Evolutionary conservation across 2,113 vertebrate species (phyloP).

Genomic region (Lophius piscatorius): DNA sequence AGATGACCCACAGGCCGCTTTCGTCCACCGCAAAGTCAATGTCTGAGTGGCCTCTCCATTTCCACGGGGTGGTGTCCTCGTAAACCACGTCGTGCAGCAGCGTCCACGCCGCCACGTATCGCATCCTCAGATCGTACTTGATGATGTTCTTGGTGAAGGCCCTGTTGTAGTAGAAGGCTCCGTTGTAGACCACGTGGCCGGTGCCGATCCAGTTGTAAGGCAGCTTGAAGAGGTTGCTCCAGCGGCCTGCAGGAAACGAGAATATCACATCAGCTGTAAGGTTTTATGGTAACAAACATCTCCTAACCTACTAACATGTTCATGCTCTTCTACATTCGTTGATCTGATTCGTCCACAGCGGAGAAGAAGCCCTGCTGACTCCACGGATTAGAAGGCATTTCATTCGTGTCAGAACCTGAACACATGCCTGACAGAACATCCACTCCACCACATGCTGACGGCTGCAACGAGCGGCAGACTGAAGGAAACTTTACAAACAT

Average conservation of each 20-base stretch:
- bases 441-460: too few species aligned
- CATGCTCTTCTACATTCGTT: too few species aligned
- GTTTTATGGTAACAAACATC: not conserved
- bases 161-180: conserved; percentile 96
- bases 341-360: too few species aligned
- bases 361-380: too few species aligned
- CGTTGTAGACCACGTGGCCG: conserved; percentile 93
- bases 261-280: not conserved
- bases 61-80: conserved; percentile 94
- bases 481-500: too few species aligned
- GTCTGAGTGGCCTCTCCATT: conserved; percentile 97
- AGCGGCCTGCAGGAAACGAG: conserved; percentile 82
- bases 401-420: too few species aligned
- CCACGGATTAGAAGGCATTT: too few species aligned
- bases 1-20: conserved; percentile 98
- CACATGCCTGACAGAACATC: too few species aligned
- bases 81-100: conserved; percentile 91
- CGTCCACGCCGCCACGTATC: conserved; percentile 92
- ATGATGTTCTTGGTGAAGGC: conserved; percentile 99
- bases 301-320: too few species aligned
- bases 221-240: conserved; percentile 97
- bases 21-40: conserved; percentile 97
- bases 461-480: too few species aligned
- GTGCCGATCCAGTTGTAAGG: conserved; percentile 99
- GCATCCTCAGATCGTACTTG: conserved; percentile 92